A percentile compares a stretch with the other conserved stretches of the same genome.
Evolutionary conservation across 2,797 vertebrate species (phyloP).

Genomic region (Lepidocolaptes lacrymiger): DNA sequence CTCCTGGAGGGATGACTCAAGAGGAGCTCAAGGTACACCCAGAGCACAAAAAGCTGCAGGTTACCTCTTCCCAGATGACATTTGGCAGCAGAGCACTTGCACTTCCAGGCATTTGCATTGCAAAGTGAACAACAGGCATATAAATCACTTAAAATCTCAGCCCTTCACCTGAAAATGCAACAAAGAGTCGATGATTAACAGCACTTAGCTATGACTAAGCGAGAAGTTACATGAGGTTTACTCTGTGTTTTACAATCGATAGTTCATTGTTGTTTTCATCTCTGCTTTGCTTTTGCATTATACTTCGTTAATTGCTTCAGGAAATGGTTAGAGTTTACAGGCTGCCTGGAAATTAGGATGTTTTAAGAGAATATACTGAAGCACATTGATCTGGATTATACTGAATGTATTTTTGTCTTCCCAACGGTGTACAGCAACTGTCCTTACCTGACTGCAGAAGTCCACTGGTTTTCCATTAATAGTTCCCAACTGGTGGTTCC

Average conservation of each 20-base stretch:
- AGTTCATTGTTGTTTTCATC: not conserved
- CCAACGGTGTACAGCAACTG: fast-evolving
- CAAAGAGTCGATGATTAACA: conserved; percentile 9
- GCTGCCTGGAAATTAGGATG: conserved; percentile 35
- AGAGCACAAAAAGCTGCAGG: not conserved
- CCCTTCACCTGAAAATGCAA: not conserved
- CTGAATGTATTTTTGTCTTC: not conserved
- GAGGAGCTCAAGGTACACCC: not conserved
- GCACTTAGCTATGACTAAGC: not conserved
- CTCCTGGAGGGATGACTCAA: not conserved
- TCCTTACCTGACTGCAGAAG: not conserved
- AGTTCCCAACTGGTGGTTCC: not conserved
- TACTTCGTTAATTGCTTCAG: not conserved
- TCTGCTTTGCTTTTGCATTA: not conserved
- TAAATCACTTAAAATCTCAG: conserved; percentile 33
- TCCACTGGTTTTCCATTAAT: not conserved
- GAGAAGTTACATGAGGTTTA: not conserved
- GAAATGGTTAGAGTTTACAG: conserved; percentile 15
- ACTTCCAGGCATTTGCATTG: conserved; percentile 31
- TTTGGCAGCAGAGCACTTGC: not conserved
- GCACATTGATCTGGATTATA: not conserved
- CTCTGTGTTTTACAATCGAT: not conserved
- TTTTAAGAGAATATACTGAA: conserved; percentile 32
- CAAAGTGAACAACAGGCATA: not conserved
- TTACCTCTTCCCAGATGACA: conserved; percentile 8